Conservation (phyloP, 2,888 invertebrate genomes). For the Synanthedon tipuliformis region DNA sequence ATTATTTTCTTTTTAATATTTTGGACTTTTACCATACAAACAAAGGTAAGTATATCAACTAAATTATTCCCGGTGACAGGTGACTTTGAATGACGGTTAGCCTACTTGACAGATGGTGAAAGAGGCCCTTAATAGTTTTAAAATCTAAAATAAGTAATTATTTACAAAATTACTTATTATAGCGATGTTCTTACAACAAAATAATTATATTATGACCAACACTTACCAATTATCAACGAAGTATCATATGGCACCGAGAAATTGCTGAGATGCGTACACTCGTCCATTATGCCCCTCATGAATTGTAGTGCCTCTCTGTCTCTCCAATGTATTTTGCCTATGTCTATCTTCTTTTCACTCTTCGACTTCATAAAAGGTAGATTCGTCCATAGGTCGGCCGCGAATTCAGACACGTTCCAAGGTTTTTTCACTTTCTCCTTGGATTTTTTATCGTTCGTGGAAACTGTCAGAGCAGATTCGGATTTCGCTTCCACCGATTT, state of each 20-base stretch:
- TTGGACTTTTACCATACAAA: too few species aligned
- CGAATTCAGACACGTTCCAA: conserved; percentile 49
- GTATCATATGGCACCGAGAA: conserved; percentile 91
- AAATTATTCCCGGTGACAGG: too few species aligned
- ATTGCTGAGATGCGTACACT: conserved; percentile 96
- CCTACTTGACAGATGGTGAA: too few species aligned
- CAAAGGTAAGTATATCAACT: too few species aligned
- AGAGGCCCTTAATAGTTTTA: too few species aligned
- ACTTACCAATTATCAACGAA: conserved; percentile 80
- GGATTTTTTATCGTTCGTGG: conserved; percentile 1
- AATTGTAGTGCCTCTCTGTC: conserved; percentile 88
- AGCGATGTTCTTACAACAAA: too few species aligned
- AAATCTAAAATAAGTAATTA: too few species aligned
- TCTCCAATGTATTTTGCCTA: conserved; percentile 75
- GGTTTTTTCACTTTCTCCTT: conserved; percentile 17
- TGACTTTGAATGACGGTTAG: too few species aligned
- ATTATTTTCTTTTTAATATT: too few species aligned
- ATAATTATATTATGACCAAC: too few species aligned
- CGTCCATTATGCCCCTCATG: conserved; percentile 98
- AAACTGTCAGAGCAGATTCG: background rate
- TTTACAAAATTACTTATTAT: too few species aligned
- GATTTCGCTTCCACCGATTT: background rate
- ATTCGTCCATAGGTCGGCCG: conserved; percentile 46
- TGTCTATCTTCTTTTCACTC: conserved; percentile 62
- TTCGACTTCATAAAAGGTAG: conserved; percentile 39